Percentiles rank a stretch among this genome's conserved stretches.
These are phyloP conservation scores for Calliopum simillimum DNA, from an alignment of 2,888 invertebrate genomes.

Conservation along the genomic window DNA sequence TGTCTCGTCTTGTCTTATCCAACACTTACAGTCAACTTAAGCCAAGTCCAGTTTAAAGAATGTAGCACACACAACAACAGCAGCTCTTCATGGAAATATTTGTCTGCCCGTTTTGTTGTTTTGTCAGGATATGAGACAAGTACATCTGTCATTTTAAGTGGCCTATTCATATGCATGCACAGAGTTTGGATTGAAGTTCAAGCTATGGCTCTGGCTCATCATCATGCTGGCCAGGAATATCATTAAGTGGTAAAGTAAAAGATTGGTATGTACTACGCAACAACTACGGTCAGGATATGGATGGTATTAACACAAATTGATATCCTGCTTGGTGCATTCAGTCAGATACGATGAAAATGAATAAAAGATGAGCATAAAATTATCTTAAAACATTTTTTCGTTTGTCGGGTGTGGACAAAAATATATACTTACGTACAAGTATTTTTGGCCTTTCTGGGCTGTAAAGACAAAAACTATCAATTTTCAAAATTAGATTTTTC, in stretches of 20 bases:
- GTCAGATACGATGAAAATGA: slow-evolving; percentile 38
- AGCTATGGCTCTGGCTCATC: slow-evolving; percentile 42
- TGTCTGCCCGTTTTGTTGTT: slow-evolving; percentile 15
- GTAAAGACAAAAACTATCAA: too few species aligned
- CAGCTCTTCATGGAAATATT: neutral
- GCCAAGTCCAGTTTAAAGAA: slow-evolving; percentile 7
- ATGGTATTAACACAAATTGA: slow-evolving; percentile 59
- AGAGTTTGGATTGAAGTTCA: slow-evolving; percentile 50
- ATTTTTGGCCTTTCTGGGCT: too few species aligned
- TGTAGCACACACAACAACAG: neutral
- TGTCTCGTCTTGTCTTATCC: slow-evolving; percentile 18
- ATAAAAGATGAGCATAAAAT: slow-evolving; percentile 29
- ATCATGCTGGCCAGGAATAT: slow-evolving; percentile 50
- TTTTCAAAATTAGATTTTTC: too few species aligned
- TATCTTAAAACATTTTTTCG: neutral
- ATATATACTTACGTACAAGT: neutral
- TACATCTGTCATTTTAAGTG: slow-evolving; percentile 63
- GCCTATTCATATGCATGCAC: slow-evolving; percentile 60
- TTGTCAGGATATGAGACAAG: slow-evolving; percentile 42
- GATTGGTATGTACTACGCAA: neutral
- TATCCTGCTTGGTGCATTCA: slow-evolving; percentile 44
- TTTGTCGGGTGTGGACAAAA: neutral
- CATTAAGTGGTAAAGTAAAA: slow-evolving; percentile 51
- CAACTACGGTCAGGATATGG: slow-evolving; percentile 39
- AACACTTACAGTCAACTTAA: slow-evolving; percentile 17